These are phyloP conservation scores for Mylabris sibirica DNA, from an alignment of 2,888 invertebrate genomes.

Conservation along the genomic window DNA sequence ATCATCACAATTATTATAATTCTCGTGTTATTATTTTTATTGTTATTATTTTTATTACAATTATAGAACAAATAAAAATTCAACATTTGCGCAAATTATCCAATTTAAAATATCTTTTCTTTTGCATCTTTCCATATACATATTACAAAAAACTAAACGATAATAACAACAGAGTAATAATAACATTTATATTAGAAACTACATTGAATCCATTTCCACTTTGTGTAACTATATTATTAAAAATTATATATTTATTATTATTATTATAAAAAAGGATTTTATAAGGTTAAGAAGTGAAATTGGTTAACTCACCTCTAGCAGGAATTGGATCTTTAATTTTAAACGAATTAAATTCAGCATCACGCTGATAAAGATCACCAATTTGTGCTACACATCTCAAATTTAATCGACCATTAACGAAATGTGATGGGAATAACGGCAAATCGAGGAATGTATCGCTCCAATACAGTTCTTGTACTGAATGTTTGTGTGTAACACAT, in stretches of 20 bases:
- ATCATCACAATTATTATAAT: slow-evolving; percentile 42
- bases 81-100: slow-evolving; percentile 9
- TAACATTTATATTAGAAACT: slow-evolving; percentile 2
- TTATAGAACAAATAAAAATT: slow-evolving; percentile 6
- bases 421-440: slow-evolving; percentile 67
- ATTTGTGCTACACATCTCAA: slow-evolving; percentile 77
- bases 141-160: neutral
- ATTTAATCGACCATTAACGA: slow-evolving; percentile 69
- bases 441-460: slow-evolving; percentile 67
- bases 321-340: slow-evolving; percentile 79
- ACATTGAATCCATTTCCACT: slow-evolving; percentile 13
- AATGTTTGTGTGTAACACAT: slow-evolving; percentile 49
- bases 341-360: slow-evolving; percentile 71
- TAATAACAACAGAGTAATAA: neutral
- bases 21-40: slow-evolving; percentile 26
- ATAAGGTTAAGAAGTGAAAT: too few relatives aligned
- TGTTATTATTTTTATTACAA: slow-evolving; percentile 11
- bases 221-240: slow-evolving; percentile 24
- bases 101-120: neutral
- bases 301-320: slow-evolving; percentile 71
- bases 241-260: neutral
- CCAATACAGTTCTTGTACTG: slow-evolving; percentile 64
- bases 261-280: too few relatives aligned
- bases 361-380: slow-evolving; percentile 73
- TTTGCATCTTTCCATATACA: neutral